Evolutionary conservation across 2,113 vertebrate genomes (phyloP).

Genomic region (Motacilla alba): DNA sequence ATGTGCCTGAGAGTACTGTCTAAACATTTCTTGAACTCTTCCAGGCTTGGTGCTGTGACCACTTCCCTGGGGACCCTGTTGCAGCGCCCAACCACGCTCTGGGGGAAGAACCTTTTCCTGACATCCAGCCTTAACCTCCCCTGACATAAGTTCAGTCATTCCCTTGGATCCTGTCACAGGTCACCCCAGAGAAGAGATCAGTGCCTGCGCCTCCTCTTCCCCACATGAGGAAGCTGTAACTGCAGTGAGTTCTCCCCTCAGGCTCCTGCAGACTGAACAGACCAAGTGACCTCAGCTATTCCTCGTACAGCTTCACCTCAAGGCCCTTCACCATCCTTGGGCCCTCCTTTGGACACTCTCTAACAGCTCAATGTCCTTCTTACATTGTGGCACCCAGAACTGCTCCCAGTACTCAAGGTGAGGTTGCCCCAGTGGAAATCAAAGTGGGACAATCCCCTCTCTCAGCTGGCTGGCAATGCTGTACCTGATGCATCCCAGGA

Average conservation of each 20-base stretch:
- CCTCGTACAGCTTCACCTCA: rapidly evolving
- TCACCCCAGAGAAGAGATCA: not conserved
- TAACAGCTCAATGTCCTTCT: not conserved
- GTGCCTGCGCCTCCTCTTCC: too few species aligned
- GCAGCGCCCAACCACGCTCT: not conserved
- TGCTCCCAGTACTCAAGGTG: rapidly evolving
- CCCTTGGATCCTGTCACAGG: not conserved
- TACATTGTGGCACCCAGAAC: rapidly evolving
- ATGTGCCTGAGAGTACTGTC: not conserved
- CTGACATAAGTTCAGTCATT: not conserved
- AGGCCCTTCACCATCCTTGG: not conserved
- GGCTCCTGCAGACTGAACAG: not conserved
- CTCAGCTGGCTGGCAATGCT: rapidly evolving
- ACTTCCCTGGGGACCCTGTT: not conserved
- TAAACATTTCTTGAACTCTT: not conserved
- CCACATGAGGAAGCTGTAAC: not conserved
- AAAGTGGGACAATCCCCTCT: not conserved
- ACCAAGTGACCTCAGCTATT: not conserved
- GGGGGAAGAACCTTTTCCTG: not conserved
- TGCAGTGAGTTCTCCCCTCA: not conserved
- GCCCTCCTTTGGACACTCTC: not conserved
- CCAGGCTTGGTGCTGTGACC: not conserved
- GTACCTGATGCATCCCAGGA: not conserved
- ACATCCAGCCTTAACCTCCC: not conserved
- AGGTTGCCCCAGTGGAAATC: not conserved